Conservation (phyloP, 1,140 invertebrate species). For the Drosophila pandora region DNA sequence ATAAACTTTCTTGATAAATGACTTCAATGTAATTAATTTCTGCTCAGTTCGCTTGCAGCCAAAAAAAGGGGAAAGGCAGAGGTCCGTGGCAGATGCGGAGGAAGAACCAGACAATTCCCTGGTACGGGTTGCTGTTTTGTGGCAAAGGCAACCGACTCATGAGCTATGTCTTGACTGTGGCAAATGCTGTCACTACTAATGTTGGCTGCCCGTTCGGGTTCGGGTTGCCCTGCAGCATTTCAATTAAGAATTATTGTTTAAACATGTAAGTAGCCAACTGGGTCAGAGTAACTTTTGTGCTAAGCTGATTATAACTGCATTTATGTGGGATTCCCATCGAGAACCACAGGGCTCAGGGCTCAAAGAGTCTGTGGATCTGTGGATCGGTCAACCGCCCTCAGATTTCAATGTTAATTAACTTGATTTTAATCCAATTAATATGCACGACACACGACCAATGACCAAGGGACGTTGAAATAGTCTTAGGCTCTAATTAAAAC, state of each 20-base stretch:
- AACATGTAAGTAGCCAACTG: slow-evolving; percentile 69
- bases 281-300: slow-evolving; percentile 23
- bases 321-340: slow-evolving; percentile 2
- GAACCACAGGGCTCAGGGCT: slow-evolving; percentile 22
- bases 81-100: background rate
- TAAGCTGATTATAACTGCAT: slow-evolving; percentile 51
- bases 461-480: slow-evolving; percentile 24
- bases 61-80: slow-evolving; percentile 2
- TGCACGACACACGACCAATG: slow-evolving; percentile 41
- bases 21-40: slow-evolving; percentile 83
- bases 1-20: slow-evolving; percentile 83
- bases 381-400: slow-evolving; percentile 28
- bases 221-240: slow-evolving; percentile 67
- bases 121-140: slow-evolving; percentile 42
- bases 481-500: slow-evolving; percentile 68
- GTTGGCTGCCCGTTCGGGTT: slow-evolving; percentile 42
- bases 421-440: slow-evolving; percentile 51
- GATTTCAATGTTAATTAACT: slow-evolving; percentile 51
- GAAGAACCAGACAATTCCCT: slow-evolving; percentile 46
- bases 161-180: slow-evolving; percentile 60
- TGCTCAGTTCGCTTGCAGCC: slow-evolving; percentile 71
- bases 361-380: slow-evolving; percentile 20
- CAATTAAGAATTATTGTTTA: slow-evolving; percentile 80
- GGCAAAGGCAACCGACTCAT: slow-evolving; percentile 44
- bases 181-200: slow-evolving; percentile 74